A percentile compares a stretch with the other conserved stretches of the same genome.
These are phyloP conservation scores for Rhabditophanes sp. DNA, from an alignment of 2,888 invertebrate genomes.

Conservation along the genomic window DNA sequence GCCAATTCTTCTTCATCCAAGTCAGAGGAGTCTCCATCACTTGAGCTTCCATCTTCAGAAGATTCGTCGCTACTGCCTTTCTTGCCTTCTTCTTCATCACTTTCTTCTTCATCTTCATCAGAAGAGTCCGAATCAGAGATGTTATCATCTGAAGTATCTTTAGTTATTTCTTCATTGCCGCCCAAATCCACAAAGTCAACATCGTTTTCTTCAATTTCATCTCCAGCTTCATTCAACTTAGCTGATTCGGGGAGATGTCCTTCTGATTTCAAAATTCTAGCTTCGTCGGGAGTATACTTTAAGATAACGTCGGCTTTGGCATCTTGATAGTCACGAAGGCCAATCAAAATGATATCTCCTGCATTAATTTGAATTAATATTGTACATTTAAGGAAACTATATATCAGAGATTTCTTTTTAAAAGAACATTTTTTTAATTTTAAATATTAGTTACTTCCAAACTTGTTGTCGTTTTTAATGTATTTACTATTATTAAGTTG, in stretches of 20 bases:
- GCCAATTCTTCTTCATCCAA: constrained; percentile 13
- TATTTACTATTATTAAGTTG: too few relatives aligned
- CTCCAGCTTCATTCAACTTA: constrained; percentile 41
- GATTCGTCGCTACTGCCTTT: too few relatives aligned
- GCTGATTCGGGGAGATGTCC: constrained; percentile 93
- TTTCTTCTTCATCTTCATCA: constrained; percentile 9
- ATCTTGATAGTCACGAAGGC: constrained; percentile 76
- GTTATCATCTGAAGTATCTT: constrained; percentile 18
- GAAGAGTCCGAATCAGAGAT: constrained; percentile 14
- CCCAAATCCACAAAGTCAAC: constrained; percentile 26
- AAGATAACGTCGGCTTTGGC: constrained; percentile 80
- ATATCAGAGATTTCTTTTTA: too few relatives aligned
- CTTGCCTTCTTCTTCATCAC: too few relatives aligned
- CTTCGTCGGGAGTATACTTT: constrained; percentile 97
- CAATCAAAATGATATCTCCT: constrained; percentile 94
- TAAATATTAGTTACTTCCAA: too few relatives aligned
- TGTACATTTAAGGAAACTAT: too few relatives aligned
- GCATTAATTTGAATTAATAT: too few relatives aligned
- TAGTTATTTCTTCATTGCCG: constrained; percentile 12
- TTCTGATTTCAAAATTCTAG: constrained; percentile 91
- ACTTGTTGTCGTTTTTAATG: too few relatives aligned
- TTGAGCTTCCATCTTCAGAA: too few relatives aligned
- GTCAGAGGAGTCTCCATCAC: too few relatives aligned
- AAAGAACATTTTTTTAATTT: too few relatives aligned
- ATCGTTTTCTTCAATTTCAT: constrained; percentile 39